Base-by-base conservation (phyloP, 2,888 invertebrate species). In the Liposcelis brunnea region DNA sequence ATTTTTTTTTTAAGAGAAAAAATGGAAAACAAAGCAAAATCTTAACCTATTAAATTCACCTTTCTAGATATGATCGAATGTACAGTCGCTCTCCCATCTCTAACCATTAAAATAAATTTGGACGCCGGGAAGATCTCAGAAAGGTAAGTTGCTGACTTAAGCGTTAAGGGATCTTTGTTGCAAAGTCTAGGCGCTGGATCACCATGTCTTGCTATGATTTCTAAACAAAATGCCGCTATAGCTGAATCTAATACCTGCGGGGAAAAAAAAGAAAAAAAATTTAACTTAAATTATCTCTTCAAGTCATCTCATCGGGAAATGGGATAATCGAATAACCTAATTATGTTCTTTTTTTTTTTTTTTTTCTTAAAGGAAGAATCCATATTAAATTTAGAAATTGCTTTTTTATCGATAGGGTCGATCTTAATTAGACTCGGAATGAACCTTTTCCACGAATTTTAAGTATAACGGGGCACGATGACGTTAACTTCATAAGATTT, bases 161-260 rank as follows among this genome's bases (percentile, higher is more conserved):
- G 74, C 47, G 94, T 94, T 54, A 98, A 79, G 44, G 98, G 98
- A 68, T 98, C 98, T 68, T 98, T 98, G 72, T 98, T 98, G 71
- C 98, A 98, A 51, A 97, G 75, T 44, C 94, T 72, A 49, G 86
- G 79, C 45, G 97, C 95, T 21, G 90, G 83, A 58, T 91, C 90
- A 36, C 97, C 97, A 67, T 98, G 95, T 54, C 84, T 80, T 48
- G 89, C 91, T 56, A 95, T 93, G 59, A 94, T 85, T 68, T 95
- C 94, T 52, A 95, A 69, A 58, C 94, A 91, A 68, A 98, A 98
- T 38, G 95, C 85, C 32, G 94, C 87, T 56, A 98, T 85, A 46
- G 97, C 97, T 57, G 89, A 80, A 67, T 97, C 90, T 61, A 97
- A 74, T 54, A 91, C 81, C 68, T 72, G 54, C n/a, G n/a, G n/a